phyloP scores from a whole-genome alignment of 1,140 invertebrate genomes.

The Wiebesia pumilae region DNA sequence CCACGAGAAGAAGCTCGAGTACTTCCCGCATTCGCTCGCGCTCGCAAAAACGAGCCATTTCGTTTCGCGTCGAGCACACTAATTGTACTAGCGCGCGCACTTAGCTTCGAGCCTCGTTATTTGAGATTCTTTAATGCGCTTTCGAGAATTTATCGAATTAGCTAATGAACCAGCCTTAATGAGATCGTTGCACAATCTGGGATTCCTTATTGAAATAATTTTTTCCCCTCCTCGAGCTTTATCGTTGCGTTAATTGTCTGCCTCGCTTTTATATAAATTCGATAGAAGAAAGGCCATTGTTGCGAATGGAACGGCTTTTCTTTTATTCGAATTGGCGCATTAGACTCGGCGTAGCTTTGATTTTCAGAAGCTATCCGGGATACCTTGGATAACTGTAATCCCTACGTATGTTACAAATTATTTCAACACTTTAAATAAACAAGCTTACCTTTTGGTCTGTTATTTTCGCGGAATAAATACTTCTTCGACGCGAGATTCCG shows the following conservation, averaged over 20 bases:
- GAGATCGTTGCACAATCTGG: conserved; percentile 42
- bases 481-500: neutral
- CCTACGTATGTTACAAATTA: neutral
- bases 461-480: neutral
- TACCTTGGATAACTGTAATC: neutral
- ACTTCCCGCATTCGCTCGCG: neutral
- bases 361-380: neutral
- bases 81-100: conserved; percentile 40
- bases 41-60: conserved; percentile 26
- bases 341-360: neutral
- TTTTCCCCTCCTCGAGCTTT: neutral
- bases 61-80: conserved; percentile 31
- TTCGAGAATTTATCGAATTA: conserved; percentile 52
- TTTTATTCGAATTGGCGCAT: neutral
- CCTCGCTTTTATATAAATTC: neutral
- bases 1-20: neutral
- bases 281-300: conserved; percentile 5
- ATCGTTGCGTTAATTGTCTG: conserved; percentile 35
- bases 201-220: conserved; percentile 24
- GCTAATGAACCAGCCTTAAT: conserved; percentile 50
- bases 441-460: neutral
- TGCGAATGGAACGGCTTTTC: neutral
- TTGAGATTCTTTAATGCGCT: conserved; percentile 37
- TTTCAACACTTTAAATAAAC: neutral
- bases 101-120: conserved; percentile 28